Percentiles rank a stretch among this genome's conserved stretches.
Conservation (phyloP, 2,888 invertebrate genomes). For the Dendrolimus pini region DNA sequence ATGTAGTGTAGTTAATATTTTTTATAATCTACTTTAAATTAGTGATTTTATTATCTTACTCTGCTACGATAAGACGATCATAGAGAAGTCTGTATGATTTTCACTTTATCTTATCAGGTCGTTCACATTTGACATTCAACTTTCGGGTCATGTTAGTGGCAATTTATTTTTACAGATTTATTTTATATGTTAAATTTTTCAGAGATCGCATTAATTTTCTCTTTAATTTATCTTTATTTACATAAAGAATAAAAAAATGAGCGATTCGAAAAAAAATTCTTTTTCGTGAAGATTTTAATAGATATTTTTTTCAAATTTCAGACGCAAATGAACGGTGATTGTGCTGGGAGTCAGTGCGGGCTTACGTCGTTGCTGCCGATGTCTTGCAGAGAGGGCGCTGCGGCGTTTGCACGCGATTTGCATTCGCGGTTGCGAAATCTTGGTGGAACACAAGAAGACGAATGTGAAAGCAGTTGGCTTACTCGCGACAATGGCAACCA, state of each 20-base stretch:
- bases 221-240: background rate
- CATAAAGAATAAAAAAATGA: background rate
- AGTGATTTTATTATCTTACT: background rate
- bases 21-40: background rate
- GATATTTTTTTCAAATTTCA: conserved; percentile 37
- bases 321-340: conserved; percentile 75
- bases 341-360: conserved; percentile 78
- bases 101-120: conserved; percentile 50
- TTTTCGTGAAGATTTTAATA: conserved; percentile 3
- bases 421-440: conserved; percentile 85
- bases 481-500: conserved; percentile 34
- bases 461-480: conserved; percentile 64
- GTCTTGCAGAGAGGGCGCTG: conserved; percentile 88
- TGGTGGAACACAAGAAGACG: conserved; percentile 72
- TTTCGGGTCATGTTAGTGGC: conserved; percentile 35
- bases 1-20: background rate
- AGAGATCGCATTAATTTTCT: background rate
- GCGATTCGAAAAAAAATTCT: too few species aligned
- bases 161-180: background rate
- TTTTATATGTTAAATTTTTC: too few species aligned
- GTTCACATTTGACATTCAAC: conserved; percentile 68
- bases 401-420: conserved; percentile 86
- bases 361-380: conserved; percentile 83
- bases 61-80: conserved; percentile 26
- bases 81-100: conserved; percentile 33